These are phyloP conservation scores for Acleris laterana DNA, from an alignment of 2,888 invertebrate genomes.

Conservation along the genomic window DNA sequence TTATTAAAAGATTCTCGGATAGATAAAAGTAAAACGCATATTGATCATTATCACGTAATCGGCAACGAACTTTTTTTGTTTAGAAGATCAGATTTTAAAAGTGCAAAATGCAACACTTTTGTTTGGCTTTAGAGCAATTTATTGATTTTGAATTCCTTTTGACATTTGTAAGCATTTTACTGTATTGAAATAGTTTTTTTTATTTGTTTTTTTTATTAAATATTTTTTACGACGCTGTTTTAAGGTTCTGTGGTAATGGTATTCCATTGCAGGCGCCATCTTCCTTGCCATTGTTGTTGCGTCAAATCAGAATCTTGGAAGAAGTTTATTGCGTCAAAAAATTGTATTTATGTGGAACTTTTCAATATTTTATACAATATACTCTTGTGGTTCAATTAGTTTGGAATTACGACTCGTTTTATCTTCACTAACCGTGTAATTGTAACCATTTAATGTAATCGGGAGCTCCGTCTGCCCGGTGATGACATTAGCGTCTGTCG, in stretches of 20 bases:
- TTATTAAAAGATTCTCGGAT: no score
- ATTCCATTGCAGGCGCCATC: conserved; percentile 26
- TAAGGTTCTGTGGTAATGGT: conserved; percentile 14
- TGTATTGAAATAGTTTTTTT: no score
- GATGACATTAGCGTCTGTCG: conserved; percentile 33
- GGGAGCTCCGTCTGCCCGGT: conserved; percentile 29
- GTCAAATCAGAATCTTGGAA: conserved; percentile 29
- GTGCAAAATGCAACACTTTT: no score
- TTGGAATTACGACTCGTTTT: neutral
- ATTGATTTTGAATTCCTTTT: no score
- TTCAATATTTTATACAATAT: conserved; percentile 2
- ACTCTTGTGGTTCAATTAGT: conserved; percentile 3
- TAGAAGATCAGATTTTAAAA: neutral
- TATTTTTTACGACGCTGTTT: conserved; percentile 5
- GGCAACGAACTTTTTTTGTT: no score
- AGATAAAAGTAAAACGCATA: no score
- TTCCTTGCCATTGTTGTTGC: conserved; percentile 35
- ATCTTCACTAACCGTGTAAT: neutral
- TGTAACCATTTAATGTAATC: conserved; percentile 6
- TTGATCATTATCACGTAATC: no score
- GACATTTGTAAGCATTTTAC: no score
- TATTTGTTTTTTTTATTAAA: neutral
- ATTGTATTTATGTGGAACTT: conserved; percentile 9
- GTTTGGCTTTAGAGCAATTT: no score
- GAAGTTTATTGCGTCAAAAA: conserved; percentile 10